Base-by-base conservation (phyloP, 2,888 invertebrate species). In the Temnothorax unifasciatus region DNA sequence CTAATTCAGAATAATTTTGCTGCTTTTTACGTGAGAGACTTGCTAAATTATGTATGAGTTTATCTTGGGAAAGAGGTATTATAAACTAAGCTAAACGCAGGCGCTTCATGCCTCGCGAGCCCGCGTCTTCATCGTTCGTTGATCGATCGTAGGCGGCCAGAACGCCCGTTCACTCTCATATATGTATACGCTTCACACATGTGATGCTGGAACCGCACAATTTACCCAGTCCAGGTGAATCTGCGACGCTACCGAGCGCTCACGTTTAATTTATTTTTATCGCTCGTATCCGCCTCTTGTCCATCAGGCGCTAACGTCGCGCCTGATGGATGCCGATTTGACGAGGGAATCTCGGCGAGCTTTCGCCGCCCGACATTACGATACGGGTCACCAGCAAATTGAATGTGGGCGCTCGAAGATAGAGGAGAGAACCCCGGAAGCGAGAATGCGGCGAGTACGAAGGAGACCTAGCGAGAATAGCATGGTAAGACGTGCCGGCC, bases 231-330 rank as follows among this genome's bases (percentile, higher is more conserved):
- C 69, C 52, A 15, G n/a, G 18, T 57, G 73, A 50, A 47, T 25
- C 66, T 41, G 13, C 25, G 38, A 25, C 25, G 15, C 61, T 61
- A 11, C 21, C 21, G 13, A 21, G 18, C 57, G 66, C 38, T 34
- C 73, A 61, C 76, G 69, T 85, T 86, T 79, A 86, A 87, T 88
- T 88, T 89, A 90, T 86, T 82, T 85, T 74, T 63, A 68, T 79
- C 69, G 21, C 41, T 54, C 52, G 68, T 77, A 54, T 77, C 52
- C 52, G 4, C 9, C 18, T 61, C 59, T 63, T 59, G 13, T 34
- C 21, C 84, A n/a, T 50, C 29, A 29, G 29, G 34, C 25, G 13
- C 57, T 61, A 73, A 64, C 13, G 68, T 64, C 54, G 9, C 64
- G 21, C 61, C 73, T 71, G 34, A 63, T 79, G 79, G 52, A 25